Base-by-base conservation (phyloP, 2,888 invertebrate genomes). In the Dascillus cervinus region DNA sequence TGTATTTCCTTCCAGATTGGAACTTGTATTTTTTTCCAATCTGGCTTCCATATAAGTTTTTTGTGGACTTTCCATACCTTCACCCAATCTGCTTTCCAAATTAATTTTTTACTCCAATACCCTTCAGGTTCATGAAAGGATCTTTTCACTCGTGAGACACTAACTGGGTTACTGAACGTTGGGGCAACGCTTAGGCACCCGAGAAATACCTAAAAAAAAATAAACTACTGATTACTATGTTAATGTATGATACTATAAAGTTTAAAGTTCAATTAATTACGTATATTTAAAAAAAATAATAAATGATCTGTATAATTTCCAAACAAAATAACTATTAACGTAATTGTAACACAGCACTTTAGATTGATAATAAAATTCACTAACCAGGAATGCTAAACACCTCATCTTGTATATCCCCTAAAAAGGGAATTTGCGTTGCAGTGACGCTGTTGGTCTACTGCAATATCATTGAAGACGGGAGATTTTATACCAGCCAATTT, bases 11-110 rank as follows among this genome's bases (percentile, higher is more conserved):
- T 80, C 83, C 82, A 63, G 26, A 53, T 53, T 3, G 65, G 65
- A 1, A 79, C 76, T 60, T 79, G 68, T 24, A 72, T 62, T 51
- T 84, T 82, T 47, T 80, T 81, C 82, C 82, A 84, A 55, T 79
- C 75, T 13, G 75, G 69, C 62, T 80, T 79, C 81, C 81, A 82
- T 26, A 69, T 66, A 31, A 79, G 68, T 58, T 86, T 84, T 47
- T 83, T 82, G 23, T 82, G 76, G 0, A 75, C 75, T 61, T 83
- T 82, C 81, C 80, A 82, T 13, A 82, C 67, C 55, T 79, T 74
- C 47, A 79, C 76, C 82, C 82, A 85, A 46, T 85, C 84, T 37
- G 82, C 79, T 62, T 87, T 87, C 87, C 87, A 88, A 13, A 74
- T 75, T 24, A 87, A 69, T 61, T 85, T 86, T 62, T 85, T 86